Percentiles rank a stretch among this genome's conserved stretches.
phyloP scores from a whole-genome alignment of 2,797 vertebrate species.

The Cryptoprocta ferox region DNA sequence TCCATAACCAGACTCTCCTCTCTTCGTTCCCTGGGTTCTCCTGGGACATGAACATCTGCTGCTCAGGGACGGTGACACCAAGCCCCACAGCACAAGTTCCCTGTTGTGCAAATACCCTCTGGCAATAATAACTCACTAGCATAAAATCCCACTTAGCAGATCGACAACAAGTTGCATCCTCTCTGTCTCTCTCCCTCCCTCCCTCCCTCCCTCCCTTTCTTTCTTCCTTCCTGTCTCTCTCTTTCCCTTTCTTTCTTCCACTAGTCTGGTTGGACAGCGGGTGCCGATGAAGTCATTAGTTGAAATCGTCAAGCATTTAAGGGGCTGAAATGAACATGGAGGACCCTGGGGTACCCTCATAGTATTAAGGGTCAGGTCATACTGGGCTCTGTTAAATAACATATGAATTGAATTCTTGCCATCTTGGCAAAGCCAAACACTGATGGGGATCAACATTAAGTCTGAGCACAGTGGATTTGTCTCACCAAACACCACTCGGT shows the following conservation, averaged over 20 bases:
- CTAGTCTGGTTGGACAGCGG: slow-evolving; percentile 69
- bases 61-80: not conserved
- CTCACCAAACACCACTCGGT: slow-evolving; percentile 67
- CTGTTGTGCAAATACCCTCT: not conserved
- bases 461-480: slow-evolving; percentile 75
- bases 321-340: slow-evolving; percentile 74
- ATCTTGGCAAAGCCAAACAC: slow-evolving; percentile 77
- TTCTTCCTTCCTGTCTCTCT: not conserved
- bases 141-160: slow-evolving; percentile 40
- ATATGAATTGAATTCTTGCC: slow-evolving; percentile 82
- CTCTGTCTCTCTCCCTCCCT: accelerated
- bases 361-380: slow-evolving; percentile 79
- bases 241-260: slow-evolving; percentile 19
- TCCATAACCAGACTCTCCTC: not conserved
- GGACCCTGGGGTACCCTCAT: slow-evolving; percentile 63
- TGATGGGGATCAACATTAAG: slow-evolving; percentile 79
- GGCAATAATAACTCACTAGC: not conserved
- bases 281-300: slow-evolving; percentile 62
- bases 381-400: slow-evolving; percentile 77
- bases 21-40: not conserved
- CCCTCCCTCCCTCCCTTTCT: not conserved
- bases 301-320: slow-evolving; percentile 10
- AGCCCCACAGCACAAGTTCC: not conserved
- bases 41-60: not conserved
- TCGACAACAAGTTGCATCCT: slow-evolving; percentile 55